Evolutionary conservation across 2,888 invertebrate species (phyloP).

Genomic region (Girardia tigrina): DNA sequence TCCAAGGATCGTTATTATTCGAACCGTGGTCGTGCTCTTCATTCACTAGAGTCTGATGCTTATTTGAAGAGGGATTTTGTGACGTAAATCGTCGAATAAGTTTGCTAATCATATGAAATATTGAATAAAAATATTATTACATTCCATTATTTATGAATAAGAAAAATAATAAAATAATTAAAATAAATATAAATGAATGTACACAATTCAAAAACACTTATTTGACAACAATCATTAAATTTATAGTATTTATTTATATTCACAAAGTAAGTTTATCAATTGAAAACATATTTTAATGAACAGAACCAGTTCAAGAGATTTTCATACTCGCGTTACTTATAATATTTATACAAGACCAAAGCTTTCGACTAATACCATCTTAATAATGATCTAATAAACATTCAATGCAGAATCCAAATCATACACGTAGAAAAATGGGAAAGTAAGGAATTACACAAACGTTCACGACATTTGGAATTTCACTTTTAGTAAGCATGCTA

Average conservation of each 20-base stretch:
- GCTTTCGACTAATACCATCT: too few species aligned
- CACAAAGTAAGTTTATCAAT: too few species aligned
- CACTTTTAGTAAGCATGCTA: constrained; percentile 10
- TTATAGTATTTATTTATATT: too few species aligned
- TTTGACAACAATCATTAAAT: constrained; percentile 16
- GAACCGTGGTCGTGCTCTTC: background rate
- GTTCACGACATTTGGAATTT: too few species aligned
- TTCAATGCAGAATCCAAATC: too few species aligned
- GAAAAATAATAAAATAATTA: background rate
- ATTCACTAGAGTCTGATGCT: background rate
- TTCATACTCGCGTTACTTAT: too few species aligned
- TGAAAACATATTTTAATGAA: too few species aligned
- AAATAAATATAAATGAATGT: background rate
- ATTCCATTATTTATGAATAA: background rate
- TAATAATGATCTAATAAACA: too few species aligned
- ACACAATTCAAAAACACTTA: background rate
- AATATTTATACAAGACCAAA: too few species aligned
- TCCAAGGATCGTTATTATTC: background rate
- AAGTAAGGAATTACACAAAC: too few species aligned
- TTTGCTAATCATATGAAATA: background rate
- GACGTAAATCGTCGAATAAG: background rate
- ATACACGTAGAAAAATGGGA: too few species aligned
- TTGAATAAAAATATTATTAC: background rate
- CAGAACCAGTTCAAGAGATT: too few species aligned
- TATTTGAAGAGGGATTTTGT: background rate